These are phyloP conservation scores for Doryteuthis pealeii DNA, from an alignment of 1,140 invertebrate genomes.

Conservation along the genomic window DNA sequence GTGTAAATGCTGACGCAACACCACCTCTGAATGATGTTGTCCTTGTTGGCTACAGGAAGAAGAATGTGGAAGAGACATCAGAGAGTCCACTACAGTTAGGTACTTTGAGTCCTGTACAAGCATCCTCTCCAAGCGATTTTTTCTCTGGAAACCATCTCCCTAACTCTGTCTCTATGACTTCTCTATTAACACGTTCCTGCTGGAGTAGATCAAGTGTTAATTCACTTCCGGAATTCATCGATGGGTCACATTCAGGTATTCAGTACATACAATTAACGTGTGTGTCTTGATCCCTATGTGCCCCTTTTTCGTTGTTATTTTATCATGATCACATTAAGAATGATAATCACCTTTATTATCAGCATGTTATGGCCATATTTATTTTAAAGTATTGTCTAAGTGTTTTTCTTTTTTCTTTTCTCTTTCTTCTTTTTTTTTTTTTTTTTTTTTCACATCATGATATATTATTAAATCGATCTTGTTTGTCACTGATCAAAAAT, in stretches of 20 bases:
- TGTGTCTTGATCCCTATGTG: not conserved
- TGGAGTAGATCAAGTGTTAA: conserved; percentile 49
- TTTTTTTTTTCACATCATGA: too few species aligned
- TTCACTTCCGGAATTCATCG: conserved; percentile 44
- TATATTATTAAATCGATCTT: too few species aligned
- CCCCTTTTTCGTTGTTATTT: too few species aligned
- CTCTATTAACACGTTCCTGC: conserved; percentile 36
- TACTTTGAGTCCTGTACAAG: conserved; percentile 44
- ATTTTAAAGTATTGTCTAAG: too few species aligned
- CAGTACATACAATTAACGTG: not conserved
- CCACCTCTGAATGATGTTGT: conserved; percentile 31
- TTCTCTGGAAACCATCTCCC: conserved; percentile 10
- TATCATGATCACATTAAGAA: too few species aligned
- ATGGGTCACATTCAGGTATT: conserved; percentile 12
- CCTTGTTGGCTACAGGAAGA: conserved; percentile 59
- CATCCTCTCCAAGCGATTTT: conserved; percentile 16
- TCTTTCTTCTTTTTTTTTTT: too few species aligned
- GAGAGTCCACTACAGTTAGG: conserved; percentile 57
- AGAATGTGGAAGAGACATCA: conserved; percentile 33
- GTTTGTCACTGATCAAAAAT: too few species aligned
- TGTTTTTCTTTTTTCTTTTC: too few species aligned
- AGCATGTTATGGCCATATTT: too few species aligned
- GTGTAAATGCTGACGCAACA: conserved; percentile 32
- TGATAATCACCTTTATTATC: too few species aligned
- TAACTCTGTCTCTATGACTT: conserved; percentile 42